Evolutionary conservation across 2,888 invertebrate species (phyloP).

Genomic region (Dolomedes plantarius): DNA sequence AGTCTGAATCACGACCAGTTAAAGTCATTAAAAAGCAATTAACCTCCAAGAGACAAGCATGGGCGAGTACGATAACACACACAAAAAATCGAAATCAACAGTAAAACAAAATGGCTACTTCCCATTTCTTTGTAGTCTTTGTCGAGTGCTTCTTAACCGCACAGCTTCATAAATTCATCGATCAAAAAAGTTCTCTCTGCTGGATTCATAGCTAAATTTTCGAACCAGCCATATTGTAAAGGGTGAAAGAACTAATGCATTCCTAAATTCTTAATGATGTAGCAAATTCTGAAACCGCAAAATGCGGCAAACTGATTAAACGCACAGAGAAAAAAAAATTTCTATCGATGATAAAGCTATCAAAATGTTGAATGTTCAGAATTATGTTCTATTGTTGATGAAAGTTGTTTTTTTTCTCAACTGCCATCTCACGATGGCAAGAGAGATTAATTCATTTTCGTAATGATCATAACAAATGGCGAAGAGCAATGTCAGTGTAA

Average conservation of each 20-base stretch:
- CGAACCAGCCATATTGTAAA: neutral
- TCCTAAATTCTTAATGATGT: neutral
- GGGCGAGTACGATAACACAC: neutral
- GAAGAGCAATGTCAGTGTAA: no score
- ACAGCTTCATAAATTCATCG: neutral
- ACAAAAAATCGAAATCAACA: neutral
- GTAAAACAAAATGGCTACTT: slow-evolving; percentile 6
- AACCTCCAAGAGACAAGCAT: slow-evolving; percentile 11
- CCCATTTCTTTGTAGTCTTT: slow-evolving; percentile 1
- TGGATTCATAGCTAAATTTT: neutral
- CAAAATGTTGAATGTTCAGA: no score
- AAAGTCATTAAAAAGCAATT: slow-evolving; percentile 18
- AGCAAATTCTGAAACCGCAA: neutral
- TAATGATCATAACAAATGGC: no score
- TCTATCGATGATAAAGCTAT: no score
- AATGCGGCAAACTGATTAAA: neutral
- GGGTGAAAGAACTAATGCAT: neutral
- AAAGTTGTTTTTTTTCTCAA: no score
- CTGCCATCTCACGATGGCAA: no score
- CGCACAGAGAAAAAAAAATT: no score
- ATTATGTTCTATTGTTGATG: no score
- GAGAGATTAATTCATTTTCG: no score
- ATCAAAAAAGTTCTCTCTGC: neutral
- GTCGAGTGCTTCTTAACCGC: neutral
- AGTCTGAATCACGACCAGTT: neutral